Evolutionary conservation across 2,797 vertebrate species (phyloP).

Genomic region (Chaetodon trifasciatus): DNA sequence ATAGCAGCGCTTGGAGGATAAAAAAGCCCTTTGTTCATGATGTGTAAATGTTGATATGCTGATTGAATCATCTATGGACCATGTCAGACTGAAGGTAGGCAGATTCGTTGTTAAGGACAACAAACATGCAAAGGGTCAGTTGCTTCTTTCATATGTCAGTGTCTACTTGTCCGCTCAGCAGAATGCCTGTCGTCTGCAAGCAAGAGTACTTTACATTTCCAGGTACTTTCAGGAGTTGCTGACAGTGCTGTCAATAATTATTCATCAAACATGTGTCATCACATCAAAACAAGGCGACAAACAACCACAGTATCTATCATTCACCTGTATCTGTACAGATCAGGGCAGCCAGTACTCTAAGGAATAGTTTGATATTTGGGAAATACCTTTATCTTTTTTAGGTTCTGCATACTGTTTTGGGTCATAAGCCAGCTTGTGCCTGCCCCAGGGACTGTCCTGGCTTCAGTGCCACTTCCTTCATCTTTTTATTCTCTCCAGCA

Average conservation of each 20-base stretch:
- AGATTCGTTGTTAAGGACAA: not conserved
- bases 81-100: constrained; percentile 33
- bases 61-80: constrained; percentile 6
- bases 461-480: not conserved
- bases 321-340: not conserved
- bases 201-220: not conserved
- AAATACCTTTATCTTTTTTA: not conserved
- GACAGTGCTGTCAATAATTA: not conserved
- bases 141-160: not conserved
- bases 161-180: not conserved
- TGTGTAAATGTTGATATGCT: not conserved
- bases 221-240: not conserved
- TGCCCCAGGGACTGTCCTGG: not conserved
- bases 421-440: not conserved
- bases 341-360: not conserved
- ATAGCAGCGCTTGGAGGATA: constrained; percentile 50
- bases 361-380: not conserved
- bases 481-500: not conserved
- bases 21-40: constrained; percentile 58
- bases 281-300: not conserved
- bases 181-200: not conserved
- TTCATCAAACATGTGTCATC: not conserved
- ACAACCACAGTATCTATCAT: not conserved
- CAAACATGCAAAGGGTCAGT: not conserved
- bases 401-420: not conserved